phyloP scores from a whole-genome alignment of 2,113 vertebrate genomes.

The Picathartes gymnocephalus region DNA sequence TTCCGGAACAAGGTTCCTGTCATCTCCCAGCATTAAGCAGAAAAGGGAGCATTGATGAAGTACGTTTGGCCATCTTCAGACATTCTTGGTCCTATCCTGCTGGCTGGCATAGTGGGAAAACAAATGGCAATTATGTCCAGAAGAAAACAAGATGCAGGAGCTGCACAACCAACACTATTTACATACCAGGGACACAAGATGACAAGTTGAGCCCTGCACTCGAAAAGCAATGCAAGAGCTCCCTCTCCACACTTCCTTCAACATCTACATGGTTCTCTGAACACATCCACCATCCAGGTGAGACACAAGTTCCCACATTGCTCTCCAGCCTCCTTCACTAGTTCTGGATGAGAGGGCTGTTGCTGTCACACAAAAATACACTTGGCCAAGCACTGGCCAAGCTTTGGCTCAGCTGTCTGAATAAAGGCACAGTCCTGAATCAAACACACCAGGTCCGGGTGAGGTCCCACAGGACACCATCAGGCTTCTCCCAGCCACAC shows the following conservation, averaged over 20 bases:
- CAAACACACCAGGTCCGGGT: neutral
- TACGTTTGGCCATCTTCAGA: neutral
- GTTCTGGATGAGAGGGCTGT: neutral
- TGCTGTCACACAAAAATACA: neutral
- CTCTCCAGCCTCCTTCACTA: neutral
- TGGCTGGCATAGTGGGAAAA: neutral
- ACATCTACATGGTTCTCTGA: neutral
- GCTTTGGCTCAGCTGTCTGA: neutral
- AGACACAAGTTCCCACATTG: neutral
- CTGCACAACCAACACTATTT: neutral
- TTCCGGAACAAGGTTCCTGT: neutral
- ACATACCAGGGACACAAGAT: neutral
- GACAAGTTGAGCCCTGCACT: neutral
- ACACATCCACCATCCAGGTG: rapidly evolving
- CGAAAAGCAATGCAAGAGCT: rapidly evolving
- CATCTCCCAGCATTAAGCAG: neutral
- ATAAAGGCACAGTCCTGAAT: neutral
- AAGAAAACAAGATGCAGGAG: neutral
- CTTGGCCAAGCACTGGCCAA: neutral
- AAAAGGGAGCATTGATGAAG: neutral
- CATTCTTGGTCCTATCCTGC: neutral
- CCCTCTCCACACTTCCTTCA: neutral
- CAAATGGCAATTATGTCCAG: neutral
- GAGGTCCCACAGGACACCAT: neutral
- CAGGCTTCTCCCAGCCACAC: rapidly evolving